These are phyloP conservation scores for Stegodyphus dumicola DNA, from an alignment of 1,140 invertebrate species.

Conservation along the genomic window DNA sequence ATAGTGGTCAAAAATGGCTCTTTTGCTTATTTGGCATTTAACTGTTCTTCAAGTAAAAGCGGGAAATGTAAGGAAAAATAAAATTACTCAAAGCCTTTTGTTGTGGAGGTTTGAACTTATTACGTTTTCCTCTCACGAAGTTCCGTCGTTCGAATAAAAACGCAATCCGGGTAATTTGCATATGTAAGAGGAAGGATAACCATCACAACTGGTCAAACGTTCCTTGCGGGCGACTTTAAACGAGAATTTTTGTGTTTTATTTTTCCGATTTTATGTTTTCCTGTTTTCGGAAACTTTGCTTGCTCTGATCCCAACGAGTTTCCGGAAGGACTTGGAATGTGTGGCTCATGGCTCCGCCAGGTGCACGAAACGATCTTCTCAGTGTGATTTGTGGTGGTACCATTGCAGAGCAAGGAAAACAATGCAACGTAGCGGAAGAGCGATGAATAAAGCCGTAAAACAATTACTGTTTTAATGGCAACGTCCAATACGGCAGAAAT, in stretches of 20 bases:
- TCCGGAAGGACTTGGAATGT: background rate
- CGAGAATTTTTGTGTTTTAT: constrained; percentile 23
- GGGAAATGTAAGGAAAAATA: background rate
- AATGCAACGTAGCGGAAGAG: too few species aligned
- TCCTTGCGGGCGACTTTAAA: constrained; percentile 14
- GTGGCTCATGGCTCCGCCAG: constrained; percentile 7
- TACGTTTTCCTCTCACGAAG: constrained; percentile 49
- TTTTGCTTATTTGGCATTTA: too few species aligned
- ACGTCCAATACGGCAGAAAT: too few species aligned
- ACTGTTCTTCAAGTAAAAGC: too few species aligned
- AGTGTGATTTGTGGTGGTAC: background rate
- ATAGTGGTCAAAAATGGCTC: too few species aligned
- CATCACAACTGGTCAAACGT: constrained; percentile 44
- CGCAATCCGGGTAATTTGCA: constrained; percentile 41
- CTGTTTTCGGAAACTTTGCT: constrained; percentile 36
- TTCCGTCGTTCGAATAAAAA: constrained; percentile 15
- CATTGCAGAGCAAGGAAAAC: too few species aligned
- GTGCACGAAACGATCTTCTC: constrained; percentile 19
- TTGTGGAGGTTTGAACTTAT: constrained; percentile 29
- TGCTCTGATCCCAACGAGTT: constrained; percentile 17
- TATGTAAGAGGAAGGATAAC: constrained; percentile 21
- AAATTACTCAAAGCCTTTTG: constrained; percentile 16
- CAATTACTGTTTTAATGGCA: too few species aligned
- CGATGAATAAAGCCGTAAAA: too few species aligned
- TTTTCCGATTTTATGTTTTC: constrained; percentile 50